These are phyloP conservation scores for Porites australiensis DNA, from an alignment of 64 coral and sea anemone species.

Conservation along the genomic window DNA sequence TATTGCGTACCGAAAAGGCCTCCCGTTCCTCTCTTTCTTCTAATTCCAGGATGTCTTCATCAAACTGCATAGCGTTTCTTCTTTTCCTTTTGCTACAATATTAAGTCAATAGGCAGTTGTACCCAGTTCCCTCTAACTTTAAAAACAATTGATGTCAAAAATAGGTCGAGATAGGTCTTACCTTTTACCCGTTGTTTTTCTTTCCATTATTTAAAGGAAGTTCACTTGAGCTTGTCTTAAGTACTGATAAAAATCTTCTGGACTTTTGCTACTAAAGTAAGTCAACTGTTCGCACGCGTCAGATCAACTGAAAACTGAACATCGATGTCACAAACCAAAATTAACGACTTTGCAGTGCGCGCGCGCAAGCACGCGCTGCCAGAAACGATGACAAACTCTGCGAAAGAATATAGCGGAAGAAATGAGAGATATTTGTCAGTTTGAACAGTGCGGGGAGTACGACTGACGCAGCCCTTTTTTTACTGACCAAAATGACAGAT, in stretches of 20 bases:
- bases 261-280: too few species aligned
- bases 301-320: not conserved
- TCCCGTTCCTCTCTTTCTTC: not conserved
- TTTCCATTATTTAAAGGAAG: not conserved
- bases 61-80: not conserved
- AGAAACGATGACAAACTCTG: too few species aligned
- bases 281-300: too few species aligned
- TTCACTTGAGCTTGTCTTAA: too few species aligned
- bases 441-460: too few species aligned
- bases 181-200: not conserved
- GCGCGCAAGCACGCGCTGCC: not conserved
- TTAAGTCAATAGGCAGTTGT: not conserved
- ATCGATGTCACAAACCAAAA: slow-evolving; percentile 14
- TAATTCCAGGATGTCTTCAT: not conserved
- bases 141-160: not conserved
- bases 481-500: too few species aligned
- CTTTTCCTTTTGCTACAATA: not conserved
- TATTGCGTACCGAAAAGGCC: not conserved
- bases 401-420: too few species aligned
- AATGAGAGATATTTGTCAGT: too few species aligned
- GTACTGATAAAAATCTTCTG: too few species aligned
- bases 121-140: not conserved
- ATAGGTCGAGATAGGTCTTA: not conserved
- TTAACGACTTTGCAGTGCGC: not conserved
- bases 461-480: too few species aligned